Conservation (phyloP, 2,797 vertebrate species). For the Microhierax caerulescens region DNA sequence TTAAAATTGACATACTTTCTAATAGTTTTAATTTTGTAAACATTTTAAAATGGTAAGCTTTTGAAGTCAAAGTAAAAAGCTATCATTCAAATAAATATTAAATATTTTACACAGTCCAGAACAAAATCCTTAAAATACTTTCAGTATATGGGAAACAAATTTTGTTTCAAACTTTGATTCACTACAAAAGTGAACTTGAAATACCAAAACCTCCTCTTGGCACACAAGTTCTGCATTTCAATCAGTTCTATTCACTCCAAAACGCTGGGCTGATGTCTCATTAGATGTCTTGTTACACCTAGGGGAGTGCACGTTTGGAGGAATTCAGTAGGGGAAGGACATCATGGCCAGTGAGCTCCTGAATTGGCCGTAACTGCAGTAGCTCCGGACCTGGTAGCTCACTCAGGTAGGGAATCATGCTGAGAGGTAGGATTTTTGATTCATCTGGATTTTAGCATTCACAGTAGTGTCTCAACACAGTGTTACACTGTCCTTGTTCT, state of each 20-base stretch:
- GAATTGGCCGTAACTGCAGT: not conserved
- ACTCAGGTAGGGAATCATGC: not conserved
- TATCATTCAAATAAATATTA: not conserved
- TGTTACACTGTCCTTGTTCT: not conserved
- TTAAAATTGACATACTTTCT: not conserved
- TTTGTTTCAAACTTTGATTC: not conserved
- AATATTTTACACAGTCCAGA: not conserved
- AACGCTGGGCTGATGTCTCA: not conserved
- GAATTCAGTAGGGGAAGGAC: not conserved
- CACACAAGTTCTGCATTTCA: not conserved
- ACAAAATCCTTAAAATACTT: not conserved
- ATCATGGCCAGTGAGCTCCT: rapidly evolving
- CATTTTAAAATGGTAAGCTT: not conserved
- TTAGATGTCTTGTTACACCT: not conserved
- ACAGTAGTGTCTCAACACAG: not conserved
- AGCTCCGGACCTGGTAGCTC: not conserved
- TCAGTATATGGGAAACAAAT: not conserved
- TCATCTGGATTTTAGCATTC: not conserved
- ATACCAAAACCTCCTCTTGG: not conserved
- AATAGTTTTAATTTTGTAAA: not conserved
- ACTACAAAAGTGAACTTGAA: not conserved
- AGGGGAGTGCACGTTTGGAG: not conserved
- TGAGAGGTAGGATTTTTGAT: not conserved
- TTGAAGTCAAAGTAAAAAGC: not conserved
- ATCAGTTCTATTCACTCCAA: not conserved